Base-by-base conservation (phyloP, 2,113 vertebrate species). In the Mus spicilegus region DNA sequence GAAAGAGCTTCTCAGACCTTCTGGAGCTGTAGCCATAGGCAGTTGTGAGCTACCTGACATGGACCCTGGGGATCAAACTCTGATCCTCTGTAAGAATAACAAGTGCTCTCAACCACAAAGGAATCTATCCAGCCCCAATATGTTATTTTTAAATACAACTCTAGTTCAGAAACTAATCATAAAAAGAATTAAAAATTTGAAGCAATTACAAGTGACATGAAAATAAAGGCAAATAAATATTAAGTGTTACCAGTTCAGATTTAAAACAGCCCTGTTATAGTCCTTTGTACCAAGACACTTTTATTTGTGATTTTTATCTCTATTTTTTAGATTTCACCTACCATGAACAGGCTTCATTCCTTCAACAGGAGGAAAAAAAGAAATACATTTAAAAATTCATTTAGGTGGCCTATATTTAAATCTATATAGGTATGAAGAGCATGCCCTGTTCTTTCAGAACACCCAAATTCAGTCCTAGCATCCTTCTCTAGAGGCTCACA, bases 321-420 rank as follows among this genome's bases (percentile, higher is more conserved):
- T 54, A 85, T 86, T 75, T 89, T 89, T 95, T 36, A 89, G 77
- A 49, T 73, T 49, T 75, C 58, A 70, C 58, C 39, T 76, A 90
- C 13, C 80, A 91, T 28, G 10, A 33, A 89, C 46, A 17, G n/a
- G 8, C 19, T 63, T 63, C 58, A 67, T 56, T 72, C 65, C 11
- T 51, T 87, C 84, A 97, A 88, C 51, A 86, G 69, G 11, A 58
- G 7, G 3, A 67, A 58, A 77, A 90, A 49, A 49, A 49, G 30
- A 4, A 73, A 12, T 70, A 56, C 10, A 88, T 17, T 67, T 22
- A 42, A 89, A 92, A 87, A 46, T 1, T 7, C 22, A 69, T 82
- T 1, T 49, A 84, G 63, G 88, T 42, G 51, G 4, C 89, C 33
- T 75, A 39, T 81, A 58, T 58, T 58, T 58, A 81, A 81, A 36